Evolutionary conservation across 2,888 invertebrate genomes (phyloP), one percentile per base, ranked within the genome.

Genomic region (Chironomus tentans): DNA sequence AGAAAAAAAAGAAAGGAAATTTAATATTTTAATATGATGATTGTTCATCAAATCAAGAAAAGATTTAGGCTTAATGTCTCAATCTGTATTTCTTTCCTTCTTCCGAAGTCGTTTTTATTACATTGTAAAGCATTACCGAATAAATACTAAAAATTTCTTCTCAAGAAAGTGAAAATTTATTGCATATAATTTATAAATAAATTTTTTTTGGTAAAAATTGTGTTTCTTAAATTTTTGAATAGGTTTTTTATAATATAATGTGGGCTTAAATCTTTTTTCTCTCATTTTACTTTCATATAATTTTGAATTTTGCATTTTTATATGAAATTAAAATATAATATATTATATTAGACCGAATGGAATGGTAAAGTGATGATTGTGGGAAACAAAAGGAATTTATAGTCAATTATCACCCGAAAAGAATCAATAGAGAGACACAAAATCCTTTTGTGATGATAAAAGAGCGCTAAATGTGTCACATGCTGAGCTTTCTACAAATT

Each of bases 111-210:
- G 18, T 56, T 56, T 56, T 56, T 56, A 56, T 56, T 56, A 15
- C 56, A 56, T 56, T 56, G 50, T 50, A 15, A 56, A 56, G 56
- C 56, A 56, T 15, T 56, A 56, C 56, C 56, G 56, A 56, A 56
- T 56, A 7, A 56, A 18, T 38, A 38, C 38, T 15, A 48, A 50
- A 50, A 50, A 18, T 56, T 18, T 56, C 38, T 10, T 65, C 28
- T 68, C 28, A 38, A 68, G 68, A 68, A 68, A 68, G 68, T 68
- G 68, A 68, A 68, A 68, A 68, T 28, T 68, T 38, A 38, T 38
- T 68, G 56, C 56, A 56, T 56, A 56, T 56, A 56, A 56, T 56
- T 56, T 56, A 56, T 38, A 38, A 38, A 28, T 28, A 28, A 28
- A 6, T 3, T 50, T 50, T 56, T 56, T 56, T 56, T 18, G 56